A percentile compares a stretch with the other conserved stretches of the same genome.
Conservation (phyloP, 2,888 invertebrate species). For the Aethes cnicana region DNA sequence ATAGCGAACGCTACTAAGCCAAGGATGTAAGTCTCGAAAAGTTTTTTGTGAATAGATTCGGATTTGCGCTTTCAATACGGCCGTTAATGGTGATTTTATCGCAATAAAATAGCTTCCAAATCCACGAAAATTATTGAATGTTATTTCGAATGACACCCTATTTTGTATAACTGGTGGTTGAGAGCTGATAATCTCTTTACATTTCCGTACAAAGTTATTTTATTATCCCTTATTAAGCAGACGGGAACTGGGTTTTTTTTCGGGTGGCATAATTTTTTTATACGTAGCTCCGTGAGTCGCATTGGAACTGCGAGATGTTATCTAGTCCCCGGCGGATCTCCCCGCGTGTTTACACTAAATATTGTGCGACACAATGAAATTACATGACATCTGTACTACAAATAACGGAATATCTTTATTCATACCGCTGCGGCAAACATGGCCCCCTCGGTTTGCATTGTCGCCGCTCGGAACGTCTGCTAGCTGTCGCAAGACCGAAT, state of each 20-base stretch:
- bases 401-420: constrained; percentile 83
- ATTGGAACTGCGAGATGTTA: constrained; percentile 74
- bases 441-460: constrained; percentile 69
- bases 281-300: constrained; percentile 58
- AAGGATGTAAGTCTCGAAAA: not conserved
- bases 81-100: constrained; percentile 16
- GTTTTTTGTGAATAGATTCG: not conserved
- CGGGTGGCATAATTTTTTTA: constrained; percentile 62
- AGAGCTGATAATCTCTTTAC: constrained; percentile 68
- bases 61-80: not conserved
- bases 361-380: constrained; percentile 81
- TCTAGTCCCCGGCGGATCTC: constrained; percentile 63
- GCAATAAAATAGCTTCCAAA: constrained; percentile 21
- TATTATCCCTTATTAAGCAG: constrained; percentile 70
- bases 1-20: constrained; percentile 1
- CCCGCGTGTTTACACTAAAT: constrained; percentile 80
- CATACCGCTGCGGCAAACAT: constrained; percentile 75
- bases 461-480: constrained; percentile 69
- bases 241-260: constrained; percentile 56
- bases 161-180: constrained; percentile 40
- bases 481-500: constrained; percentile 57
- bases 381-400: constrained; percentile 83
- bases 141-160: constrained; percentile 23
- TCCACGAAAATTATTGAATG: constrained; percentile 5
- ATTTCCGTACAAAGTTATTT: constrained; percentile 60